Base-by-base conservation (phyloP, 2,797 vertebrate species). In the Valencia hispanica region DNA sequence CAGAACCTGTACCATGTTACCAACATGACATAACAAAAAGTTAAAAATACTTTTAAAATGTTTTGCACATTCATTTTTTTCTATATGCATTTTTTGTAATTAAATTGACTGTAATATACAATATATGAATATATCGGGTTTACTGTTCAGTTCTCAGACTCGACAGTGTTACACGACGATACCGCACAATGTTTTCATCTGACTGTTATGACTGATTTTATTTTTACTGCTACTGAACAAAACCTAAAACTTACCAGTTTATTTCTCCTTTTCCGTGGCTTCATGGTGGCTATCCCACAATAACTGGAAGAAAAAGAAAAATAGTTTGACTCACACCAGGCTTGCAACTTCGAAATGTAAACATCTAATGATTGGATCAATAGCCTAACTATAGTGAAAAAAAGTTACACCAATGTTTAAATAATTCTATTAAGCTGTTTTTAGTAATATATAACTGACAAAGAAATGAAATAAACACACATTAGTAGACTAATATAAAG, bases 241-340 rank as follows among this genome's bases (percentile, higher is more conserved):
- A 34, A 50, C 12, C 36, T 0, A 9, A 61, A 70, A 72, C 69
- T 93, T 94, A 96, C 91, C 81, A 86, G 90, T 86, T 95, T 87
- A 75, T 81, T 89, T 79, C 86, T 95, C 88, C 91, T 94, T 70
- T 78, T 91, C 45, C 86, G 41, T 68, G 95, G 94, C 83, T 92
- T 96, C 89, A 94, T 93, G 83, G 89, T 82, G 86, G 90, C 85
- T 87, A 91, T 96, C 68, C 93, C 87, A 86, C 55, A 82, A 75
- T 95, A 96, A 82, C 95, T 96, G 89, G 65, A 68, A 93, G 83
- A 69, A 50, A 87, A 69, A 72, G 72, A 48, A 51, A 34, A 9
- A 25, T 39, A 39, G 27, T 48, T 10, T 57, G 0, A 80, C 0
- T 84, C 9, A 68, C 73, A 68, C n/a, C 25, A 27, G 41, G 20